phyloP scores from a whole-genome alignment of 2,888 invertebrate species.

The Nephrotoma flavescens region DNA sequence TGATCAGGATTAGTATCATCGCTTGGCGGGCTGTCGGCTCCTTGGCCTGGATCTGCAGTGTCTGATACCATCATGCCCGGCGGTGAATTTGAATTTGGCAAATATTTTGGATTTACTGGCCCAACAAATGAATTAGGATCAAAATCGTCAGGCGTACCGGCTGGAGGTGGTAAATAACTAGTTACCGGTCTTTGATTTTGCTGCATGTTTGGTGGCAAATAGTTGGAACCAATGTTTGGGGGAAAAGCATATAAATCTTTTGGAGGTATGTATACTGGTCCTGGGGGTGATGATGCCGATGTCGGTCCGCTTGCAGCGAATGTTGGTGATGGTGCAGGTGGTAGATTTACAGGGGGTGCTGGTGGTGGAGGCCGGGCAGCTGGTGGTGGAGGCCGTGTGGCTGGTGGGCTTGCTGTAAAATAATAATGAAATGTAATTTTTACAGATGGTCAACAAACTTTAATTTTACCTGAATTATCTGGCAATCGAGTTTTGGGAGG shows the following conservation, averaged over 20 bases:
- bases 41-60: constrained; percentile 1
- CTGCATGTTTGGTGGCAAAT: constrained; percentile 19
- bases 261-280: constrained; percentile 9
- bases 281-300: neutral
- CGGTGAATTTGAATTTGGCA: constrained; percentile 11
- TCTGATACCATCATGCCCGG: neutral
- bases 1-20: neutral
- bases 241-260: constrained; percentile 27
- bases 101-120: constrained; percentile 17
- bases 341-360: neutral
- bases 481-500: constrained; percentile 7
- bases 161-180: constrained; percentile 27
- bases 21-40: neutral
- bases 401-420: neutral
- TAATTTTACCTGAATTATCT: neutral
- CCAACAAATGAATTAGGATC: constrained; percentile 16
- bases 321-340: neutral
- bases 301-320: neutral
- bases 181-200: constrained; percentile 17
- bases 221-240: constrained; percentile 25
- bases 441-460: neutral
- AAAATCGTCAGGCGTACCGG: constrained; percentile 18
- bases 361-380: neutral
- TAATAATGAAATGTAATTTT: too few species aligned
- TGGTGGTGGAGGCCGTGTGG: neutral